phyloP scores from a whole-genome alignment of 2,113 vertebrate genomes.

The Mirza zaza region DNA sequence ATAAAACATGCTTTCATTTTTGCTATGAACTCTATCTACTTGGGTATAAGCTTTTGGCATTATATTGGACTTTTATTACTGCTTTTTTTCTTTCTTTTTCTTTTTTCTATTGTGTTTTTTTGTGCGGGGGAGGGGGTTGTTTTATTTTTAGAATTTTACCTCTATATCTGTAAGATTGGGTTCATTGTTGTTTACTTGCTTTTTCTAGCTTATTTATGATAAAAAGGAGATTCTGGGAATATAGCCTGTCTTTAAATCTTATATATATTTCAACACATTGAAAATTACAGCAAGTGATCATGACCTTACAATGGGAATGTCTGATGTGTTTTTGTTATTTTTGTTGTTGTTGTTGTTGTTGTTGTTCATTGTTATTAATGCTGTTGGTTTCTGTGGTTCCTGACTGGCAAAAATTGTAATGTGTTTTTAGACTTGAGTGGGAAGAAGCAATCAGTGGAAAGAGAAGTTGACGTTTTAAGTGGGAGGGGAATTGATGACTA shows the following conservation, averaged over 20 bases:
- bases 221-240: background rate
- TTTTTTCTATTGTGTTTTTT: fast-evolving
- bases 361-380: background rate
- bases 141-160: background rate
- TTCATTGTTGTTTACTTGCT: background rate
- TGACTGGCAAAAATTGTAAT: background rate
- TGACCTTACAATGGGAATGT: background rate
- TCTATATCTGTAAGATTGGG: background rate
- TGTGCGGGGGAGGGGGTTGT: fast-evolving
- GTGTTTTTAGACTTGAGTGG: background rate
- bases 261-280: background rate
- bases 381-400: background rate
- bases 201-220: background rate
- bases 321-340: background rate
- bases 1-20: background rate
- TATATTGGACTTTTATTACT: background rate
- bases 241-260: background rate
- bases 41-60: background rate
- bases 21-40: background rate
- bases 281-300: background rate
- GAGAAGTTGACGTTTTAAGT: background rate
- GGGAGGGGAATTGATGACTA: background rate
- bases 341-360: background rate
- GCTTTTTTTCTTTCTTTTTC: background rate
- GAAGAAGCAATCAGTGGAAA: background rate